Percentiles rank a stretch among this genome's conserved stretches.
These are phyloP conservation scores for Epistrophe eligans DNA, from an alignment of 2,888 invertebrate species.

Conservation along the genomic window DNA sequence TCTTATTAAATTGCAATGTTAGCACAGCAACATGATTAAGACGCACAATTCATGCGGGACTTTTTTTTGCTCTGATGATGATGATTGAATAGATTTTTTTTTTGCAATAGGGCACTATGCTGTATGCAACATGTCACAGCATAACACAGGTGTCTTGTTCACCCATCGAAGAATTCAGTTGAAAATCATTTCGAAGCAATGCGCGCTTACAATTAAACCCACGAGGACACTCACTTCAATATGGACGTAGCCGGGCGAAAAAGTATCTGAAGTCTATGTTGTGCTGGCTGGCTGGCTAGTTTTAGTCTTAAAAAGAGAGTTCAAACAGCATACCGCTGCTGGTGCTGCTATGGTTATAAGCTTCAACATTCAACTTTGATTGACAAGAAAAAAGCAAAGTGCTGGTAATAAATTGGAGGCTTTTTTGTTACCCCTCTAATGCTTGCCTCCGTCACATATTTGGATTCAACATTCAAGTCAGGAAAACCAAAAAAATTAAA, in stretches of 20 bases:
- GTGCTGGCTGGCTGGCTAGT: neutral
- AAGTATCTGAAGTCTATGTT: neutral
- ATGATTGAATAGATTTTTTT: neutral
- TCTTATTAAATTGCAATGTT: slow-evolving; percentile 4
- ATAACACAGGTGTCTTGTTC: slow-evolving; percentile 22
- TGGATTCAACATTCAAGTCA: slow-evolving; percentile 1
- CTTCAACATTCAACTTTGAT: slow-evolving; percentile 18
- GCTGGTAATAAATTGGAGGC: slow-evolving; percentile 11
- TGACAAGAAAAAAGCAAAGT: slow-evolving; percentile 42
- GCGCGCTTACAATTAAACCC: neutral
- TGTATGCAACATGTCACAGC: neutral
- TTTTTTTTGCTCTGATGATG: neutral
- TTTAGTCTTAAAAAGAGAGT: slow-evolving; percentile 21
- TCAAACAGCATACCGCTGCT: slow-evolving; percentile 21
- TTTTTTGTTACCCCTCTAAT: neutral
- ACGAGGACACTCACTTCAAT: slow-evolving; percentile 28
- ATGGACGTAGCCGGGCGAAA: neutral
- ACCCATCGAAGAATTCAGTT: slow-evolving; percentile 29
- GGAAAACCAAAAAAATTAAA: neutral
- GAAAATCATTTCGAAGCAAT: neutral
- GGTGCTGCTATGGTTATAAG: neutral
- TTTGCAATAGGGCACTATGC: neutral
- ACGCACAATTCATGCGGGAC: slow-evolving; percentile 9
- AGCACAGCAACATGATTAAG: neutral
- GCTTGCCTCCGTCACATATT: slow-evolving; percentile 24